phyloP scores from a whole-genome alignment of 2,113 vertebrate genomes.

The Chinchilla lanigera region DNA sequence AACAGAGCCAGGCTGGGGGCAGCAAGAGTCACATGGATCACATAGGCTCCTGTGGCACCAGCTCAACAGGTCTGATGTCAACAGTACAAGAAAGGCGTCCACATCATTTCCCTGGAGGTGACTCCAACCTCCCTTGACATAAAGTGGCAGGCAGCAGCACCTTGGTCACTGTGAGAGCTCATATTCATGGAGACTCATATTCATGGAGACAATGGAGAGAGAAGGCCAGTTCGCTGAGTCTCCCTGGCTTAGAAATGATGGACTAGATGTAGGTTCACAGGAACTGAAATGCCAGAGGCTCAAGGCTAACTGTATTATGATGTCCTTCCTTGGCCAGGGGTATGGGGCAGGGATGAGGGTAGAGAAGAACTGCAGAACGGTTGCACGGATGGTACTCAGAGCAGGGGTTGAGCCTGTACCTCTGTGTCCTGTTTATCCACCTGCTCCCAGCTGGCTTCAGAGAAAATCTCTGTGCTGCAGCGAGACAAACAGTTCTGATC shows the following conservation, averaged over 20 bases:
- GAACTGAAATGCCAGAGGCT: constrained; percentile 35
- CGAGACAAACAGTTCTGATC: constrained; percentile 97
- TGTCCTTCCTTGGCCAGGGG: constrained; percentile 44
- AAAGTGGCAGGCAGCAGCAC: constrained; percentile 43
- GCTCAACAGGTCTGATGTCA: constrained; percentile 36
- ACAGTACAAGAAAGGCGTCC: constrained; percentile 67
- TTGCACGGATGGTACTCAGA: constrained; percentile 72
- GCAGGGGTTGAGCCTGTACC: constrained; percentile 90
- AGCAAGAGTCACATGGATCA: constrained; percentile 12
- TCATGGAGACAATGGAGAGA: constrained; percentile 40
- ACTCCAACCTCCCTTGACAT: background rate
- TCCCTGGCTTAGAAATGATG: constrained; percentile 77
- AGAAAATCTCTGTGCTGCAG: constrained; percentile 99
- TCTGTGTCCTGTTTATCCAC: constrained; percentile 99
- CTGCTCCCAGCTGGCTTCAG: constrained; percentile 99
- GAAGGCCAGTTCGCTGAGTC: constrained; percentile 65
- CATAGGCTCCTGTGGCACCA: background rate
- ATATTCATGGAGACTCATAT: constrained; percentile 41
- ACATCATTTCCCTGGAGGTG: constrained; percentile 46
- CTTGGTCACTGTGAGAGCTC: background rate
- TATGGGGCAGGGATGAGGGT: constrained; percentile 23
- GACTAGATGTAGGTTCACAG: background rate
- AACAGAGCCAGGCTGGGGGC: background rate
- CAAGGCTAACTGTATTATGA: constrained; percentile 19
- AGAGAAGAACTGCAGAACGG: constrained; percentile 64